Conservation (phyloP, 2,113 vertebrate species). For the Thunnus thynnus region DNA sequence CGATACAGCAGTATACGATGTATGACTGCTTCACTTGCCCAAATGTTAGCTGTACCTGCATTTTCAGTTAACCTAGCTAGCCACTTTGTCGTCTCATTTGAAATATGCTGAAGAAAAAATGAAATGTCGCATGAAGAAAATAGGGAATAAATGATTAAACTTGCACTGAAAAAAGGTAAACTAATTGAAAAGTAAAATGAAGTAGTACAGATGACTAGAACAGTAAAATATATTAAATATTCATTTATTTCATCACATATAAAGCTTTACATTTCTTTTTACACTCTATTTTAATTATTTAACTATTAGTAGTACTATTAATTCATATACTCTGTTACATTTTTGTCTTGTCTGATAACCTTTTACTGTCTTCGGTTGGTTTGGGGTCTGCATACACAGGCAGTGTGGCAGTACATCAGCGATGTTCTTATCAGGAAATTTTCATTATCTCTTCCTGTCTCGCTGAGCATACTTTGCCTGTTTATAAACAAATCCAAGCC, state of each 20-base stretch:
- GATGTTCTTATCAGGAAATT: conserved; percentile 60
- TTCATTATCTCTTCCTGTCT: conserved; percentile 56
- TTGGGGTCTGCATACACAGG: not conserved
- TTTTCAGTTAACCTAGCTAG: not conserved
- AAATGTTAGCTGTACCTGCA: not conserved
- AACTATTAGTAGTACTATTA: not conserved
- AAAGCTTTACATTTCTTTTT: too few relatives aligned
- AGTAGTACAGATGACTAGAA: too few relatives aligned
- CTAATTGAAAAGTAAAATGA: too few relatives aligned
- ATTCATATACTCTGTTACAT: not conserved
- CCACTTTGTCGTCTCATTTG: not conserved
- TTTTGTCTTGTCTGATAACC: not conserved
- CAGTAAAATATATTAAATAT: too few relatives aligned
- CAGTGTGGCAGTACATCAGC: not conserved
- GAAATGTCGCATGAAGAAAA: too few relatives aligned
- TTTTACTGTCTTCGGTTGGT: not conserved
- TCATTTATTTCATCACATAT: too few relatives aligned
- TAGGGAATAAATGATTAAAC: too few relatives aligned
- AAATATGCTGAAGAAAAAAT: too few relatives aligned
- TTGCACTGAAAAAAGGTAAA: too few relatives aligned
- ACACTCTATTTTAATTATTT: not conserved
- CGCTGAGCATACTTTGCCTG: conserved; percentile 36
- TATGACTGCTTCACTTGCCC: not conserved
- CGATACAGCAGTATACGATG: not conserved
- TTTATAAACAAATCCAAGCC: conserved; percentile 54